Evolutionary conservation across 2,113 vertebrate species (phyloP).

Genomic region (Morphnarchus princeps): DNA sequence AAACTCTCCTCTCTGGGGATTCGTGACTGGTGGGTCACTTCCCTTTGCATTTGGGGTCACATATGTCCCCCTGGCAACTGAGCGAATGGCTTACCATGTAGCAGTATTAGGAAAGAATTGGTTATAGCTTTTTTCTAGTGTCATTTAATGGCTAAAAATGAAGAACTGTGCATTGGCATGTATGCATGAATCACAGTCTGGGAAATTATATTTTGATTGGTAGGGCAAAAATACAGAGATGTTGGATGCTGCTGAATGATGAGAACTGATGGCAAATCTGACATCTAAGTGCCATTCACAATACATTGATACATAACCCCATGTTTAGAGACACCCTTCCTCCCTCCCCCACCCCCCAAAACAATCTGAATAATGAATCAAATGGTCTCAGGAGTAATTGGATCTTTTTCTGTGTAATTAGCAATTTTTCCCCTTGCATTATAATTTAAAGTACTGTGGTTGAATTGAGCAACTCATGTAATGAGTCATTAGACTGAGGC

Average conservation of each 20-base stretch:
- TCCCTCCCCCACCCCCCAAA: conserved; percentile 21
- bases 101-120: background rate
- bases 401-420: conserved; percentile 80
- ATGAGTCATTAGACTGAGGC: conserved; percentile 81
- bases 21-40: background rate
- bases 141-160: background rate
- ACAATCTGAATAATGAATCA: conserved; percentile 77
- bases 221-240: conserved; percentile 14
- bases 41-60: background rate
- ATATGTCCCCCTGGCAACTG: background rate
- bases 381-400: conserved; percentile 72
- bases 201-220: background rate
- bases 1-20: background rate
- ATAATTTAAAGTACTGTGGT: conserved; percentile 78
- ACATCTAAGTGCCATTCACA: conserved; percentile 35
- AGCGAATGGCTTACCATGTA: background rate
- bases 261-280: conserved; percentile 40
- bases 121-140: background rate
- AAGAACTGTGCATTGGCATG: background rate
- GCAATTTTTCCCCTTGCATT: conserved; percentile 75
- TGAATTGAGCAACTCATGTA: conserved; percentile 76
- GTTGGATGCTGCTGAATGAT: background rate
- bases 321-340: conserved; percentile 58
- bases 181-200: background rate
- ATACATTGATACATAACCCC: conserved; percentile 50